phyloP scores from a whole-genome alignment of 2,797 vertebrate species.

The Siniperca obscura region DNA sequence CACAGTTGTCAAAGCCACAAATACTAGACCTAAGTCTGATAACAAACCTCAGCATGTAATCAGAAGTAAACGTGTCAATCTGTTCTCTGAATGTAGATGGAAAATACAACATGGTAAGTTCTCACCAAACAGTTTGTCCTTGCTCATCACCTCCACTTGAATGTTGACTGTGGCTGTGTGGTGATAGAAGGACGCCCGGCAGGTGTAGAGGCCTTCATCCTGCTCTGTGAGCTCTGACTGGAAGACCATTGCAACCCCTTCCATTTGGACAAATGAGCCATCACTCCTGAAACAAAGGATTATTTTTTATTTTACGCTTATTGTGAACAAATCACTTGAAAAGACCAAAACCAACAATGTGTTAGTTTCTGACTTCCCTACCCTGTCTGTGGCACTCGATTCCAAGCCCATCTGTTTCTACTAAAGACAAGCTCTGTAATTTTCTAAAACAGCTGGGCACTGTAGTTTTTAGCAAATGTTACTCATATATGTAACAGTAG shows the following conservation, averaged over 20 bases:
- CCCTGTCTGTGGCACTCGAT: too few species aligned
- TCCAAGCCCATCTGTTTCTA: background rate
- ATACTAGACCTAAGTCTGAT: background rate
- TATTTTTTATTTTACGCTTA: background rate
- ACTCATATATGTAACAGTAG: background rate
- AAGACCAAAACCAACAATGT: background rate
- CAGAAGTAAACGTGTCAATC: background rate
- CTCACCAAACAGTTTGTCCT: slow-evolving; percentile 69
- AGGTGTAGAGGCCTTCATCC: slow-evolving; percentile 78
- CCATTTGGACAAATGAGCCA: slow-evolving; percentile 67
- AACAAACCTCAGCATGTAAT: background rate
- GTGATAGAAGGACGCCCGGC: slow-evolving; percentile 79
- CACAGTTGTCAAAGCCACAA: slow-evolving; percentile 20
- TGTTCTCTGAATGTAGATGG: background rate
- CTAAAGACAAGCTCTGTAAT: too few species aligned
- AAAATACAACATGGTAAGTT: background rate
- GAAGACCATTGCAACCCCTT: slow-evolving; percentile 71
- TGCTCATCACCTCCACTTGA: slow-evolving; percentile 75
- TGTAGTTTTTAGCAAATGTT: background rate
- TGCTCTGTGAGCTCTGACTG: slow-evolving; percentile 48
- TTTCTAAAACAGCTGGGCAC: background rate
- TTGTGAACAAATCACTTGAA: background rate
- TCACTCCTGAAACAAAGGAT: slow-evolving; percentile 71
- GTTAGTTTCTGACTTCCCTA: background rate
- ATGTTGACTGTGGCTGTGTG: slow-evolving; percentile 72